phyloP scores from a whole-genome alignment of 2,888 invertebrate species.

The Macrostomum cliftonense region DNA sequence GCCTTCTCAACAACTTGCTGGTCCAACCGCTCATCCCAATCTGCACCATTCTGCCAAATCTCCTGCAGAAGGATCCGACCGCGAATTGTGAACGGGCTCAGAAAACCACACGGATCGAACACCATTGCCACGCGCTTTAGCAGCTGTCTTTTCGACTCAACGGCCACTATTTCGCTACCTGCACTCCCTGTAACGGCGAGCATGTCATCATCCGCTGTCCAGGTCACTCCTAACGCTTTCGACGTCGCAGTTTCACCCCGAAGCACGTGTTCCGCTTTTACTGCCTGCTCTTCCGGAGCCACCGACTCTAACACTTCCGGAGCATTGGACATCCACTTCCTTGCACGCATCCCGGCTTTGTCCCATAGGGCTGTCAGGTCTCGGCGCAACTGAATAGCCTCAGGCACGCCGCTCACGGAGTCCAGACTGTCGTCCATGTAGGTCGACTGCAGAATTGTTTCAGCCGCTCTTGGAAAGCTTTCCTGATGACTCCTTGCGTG shows the following conservation, averaged over 20 bases:
- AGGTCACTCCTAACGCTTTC: constrained; percentile 8
- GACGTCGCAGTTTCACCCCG: constrained; percentile 1
- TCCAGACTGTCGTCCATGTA: too few species aligned
- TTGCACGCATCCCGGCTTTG: constrained; percentile 5
- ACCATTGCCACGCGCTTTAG: not conserved
- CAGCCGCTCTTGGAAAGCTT: not conserved
- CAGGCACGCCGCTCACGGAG: too few species aligned
- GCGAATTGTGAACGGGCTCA: constrained; percentile 3
- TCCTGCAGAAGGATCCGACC: constrained; percentile 8
- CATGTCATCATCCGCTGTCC: constrained; percentile 3
- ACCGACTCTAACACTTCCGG: not conserved
- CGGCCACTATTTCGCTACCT: too few species aligned
- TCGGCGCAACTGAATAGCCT: too few species aligned
- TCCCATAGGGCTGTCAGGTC: not conserved
- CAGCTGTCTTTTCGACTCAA: not conserved
- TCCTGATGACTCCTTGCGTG: not conserved
- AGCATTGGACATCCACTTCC: constrained; percentile 9
- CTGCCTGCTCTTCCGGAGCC: too few species aligned
- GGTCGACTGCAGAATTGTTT: too few species aligned
- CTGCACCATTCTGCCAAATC: constrained; percentile 3
- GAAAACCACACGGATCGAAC: constrained; percentile 2
- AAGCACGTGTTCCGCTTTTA: not conserved
- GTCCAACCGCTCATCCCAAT: constrained; percentile 8
- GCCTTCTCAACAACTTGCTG: not conserved
- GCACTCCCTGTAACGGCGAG: not conserved